Evolutionary conservation across 2,888 invertebrate genomes (phyloP), one percentile per base, ranked within the genome.

Genomic region (Neuroscelio doddi): DNA sequence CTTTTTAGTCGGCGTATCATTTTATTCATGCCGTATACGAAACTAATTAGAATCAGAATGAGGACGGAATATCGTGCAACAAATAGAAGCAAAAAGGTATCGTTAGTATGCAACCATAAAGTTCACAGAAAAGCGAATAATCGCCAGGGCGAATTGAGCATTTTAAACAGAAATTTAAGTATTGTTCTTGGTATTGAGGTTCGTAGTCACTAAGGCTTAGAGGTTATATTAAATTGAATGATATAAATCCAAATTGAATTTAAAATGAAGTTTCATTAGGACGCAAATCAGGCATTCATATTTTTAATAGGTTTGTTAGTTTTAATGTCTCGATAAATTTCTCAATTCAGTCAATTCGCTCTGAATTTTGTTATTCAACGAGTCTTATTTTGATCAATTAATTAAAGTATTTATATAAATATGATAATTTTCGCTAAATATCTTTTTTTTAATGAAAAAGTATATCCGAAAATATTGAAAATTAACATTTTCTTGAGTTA

Each of bases 31-130:
- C 36, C 58, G 47, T 51, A 65, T 47, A 56, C 59, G 49, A 57
- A 61, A 53, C 61, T 61, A 65, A 61, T 61, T 61, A 61, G 56
- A 65, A 65, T 61, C 55, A 56, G 44, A 56, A 52, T 47, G 52
- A 52, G 53, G 49, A 45, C 30, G 34, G 50, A 61, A 65, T 61
- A 47, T 52, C 36, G 27, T 41, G 46, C 46, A 42, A 49, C 49
- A 42, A 56, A 61, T 57, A 38, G 42, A 47, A 61, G 52, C 56
- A 56, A 65, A 59, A 65, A 58, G 64, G 42, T 34, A n/a, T 21
- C n/a, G 34, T 34, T 36, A 39, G 55, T 49, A 49, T 55, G 50
- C 53, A 36, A 41, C 45, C 55, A 47, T 56, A 49, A 65, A 53
- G 49, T 44, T 49, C 16, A 27, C 45, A 46, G 49, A 52, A 62